Percentiles rank a stretch among this genome's conserved stretches.
These are phyloP conservation scores for Prostheceraeus crozeri DNA, from an alignment of 2,888 invertebrate genomes.

Conservation along the genomic window DNA sequence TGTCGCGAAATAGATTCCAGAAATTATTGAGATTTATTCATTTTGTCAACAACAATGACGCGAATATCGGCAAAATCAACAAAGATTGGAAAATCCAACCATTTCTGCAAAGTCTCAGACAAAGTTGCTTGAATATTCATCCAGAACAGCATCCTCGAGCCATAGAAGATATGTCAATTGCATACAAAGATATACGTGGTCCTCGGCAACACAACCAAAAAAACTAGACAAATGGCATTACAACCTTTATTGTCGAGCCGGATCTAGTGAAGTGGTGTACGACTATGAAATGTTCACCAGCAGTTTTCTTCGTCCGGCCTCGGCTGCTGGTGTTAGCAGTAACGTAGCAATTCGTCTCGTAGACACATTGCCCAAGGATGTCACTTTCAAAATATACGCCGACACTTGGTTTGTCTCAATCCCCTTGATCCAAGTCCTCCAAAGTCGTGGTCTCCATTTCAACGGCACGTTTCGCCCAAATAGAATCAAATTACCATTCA, in stretches of 20 bases:
- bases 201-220: constrained; percentile 27
- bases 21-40: constrained; percentile 23
- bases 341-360: neutral
- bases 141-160: constrained; percentile 35
- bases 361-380: constrained; percentile 15
- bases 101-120: constrained; percentile 35
- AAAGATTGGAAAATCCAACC: constrained; percentile 35
- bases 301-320: too few species aligned
- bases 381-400: constrained; percentile 23
- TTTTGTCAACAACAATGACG: constrained; percentile 31
- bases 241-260: constrained; percentile 35
- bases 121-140: constrained; percentile 34
- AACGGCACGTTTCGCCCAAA: constrained; percentile 2
- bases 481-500: constrained; percentile 11
- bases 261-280: too few species aligned
- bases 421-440: neutral
- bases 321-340: constrained; percentile 17
- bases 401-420: constrained; percentile 18
- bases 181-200: constrained; percentile 36
- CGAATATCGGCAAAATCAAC: constrained; percentile 3
- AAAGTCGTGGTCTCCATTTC: constrained; percentile 17
- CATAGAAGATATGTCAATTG: constrained; percentile 40
- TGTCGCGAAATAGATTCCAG: constrained; percentile 29
- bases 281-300: constrained; percentile 36
- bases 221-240: constrained; percentile 40